Percentiles rank a stretch among this genome's conserved stretches.
Evolutionary conservation across 1,140 invertebrate genomes (phyloP).

Genomic region (Anastatus disparis): DNA sequence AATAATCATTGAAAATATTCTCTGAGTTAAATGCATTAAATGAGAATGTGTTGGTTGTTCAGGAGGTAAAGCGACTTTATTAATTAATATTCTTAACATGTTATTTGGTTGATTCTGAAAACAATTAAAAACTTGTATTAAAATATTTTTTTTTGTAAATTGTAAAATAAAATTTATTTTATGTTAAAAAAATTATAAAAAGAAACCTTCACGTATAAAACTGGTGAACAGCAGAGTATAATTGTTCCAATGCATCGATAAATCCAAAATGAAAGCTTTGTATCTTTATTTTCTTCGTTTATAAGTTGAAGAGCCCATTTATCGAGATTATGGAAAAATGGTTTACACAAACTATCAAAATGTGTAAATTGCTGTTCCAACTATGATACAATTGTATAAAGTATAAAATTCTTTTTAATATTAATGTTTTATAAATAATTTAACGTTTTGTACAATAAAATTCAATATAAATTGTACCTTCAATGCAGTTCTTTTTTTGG

Average conservation of each 20-base stretch:
- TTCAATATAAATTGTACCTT: constrained; percentile 45
- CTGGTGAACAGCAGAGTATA: constrained; percentile 55
- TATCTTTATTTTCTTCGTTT: constrained; percentile 56
- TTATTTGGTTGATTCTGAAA: constrained; percentile 58
- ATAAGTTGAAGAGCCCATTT: constrained; percentile 59
- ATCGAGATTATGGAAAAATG: constrained; percentile 58
- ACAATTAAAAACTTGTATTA: not conserved
- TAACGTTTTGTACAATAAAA: constrained; percentile 15
- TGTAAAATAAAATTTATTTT: constrained; percentile 2
- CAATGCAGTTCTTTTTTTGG: constrained; percentile 49
- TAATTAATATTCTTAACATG: constrained; percentile 54
- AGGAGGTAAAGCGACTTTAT: constrained; percentile 51
- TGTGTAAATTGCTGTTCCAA: constrained; percentile 33
- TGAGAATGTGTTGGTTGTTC: constrained; percentile 49
- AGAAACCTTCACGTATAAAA: constrained; percentile 55
- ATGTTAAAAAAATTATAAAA: constrained; percentile 23
- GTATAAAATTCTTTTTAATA: constrained; percentile 18
- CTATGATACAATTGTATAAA: constrained; percentile 31
- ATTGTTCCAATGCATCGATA: constrained; percentile 59
- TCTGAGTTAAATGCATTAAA: constrained; percentile 52
- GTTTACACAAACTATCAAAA: constrained; percentile 51
- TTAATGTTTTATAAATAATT: constrained; percentile 11
- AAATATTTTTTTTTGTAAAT: constrained; percentile 13
- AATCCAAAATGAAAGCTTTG: constrained; percentile 53
- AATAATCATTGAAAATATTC: constrained; percentile 60